These are phyloP conservation scores for Heloderma charlesbogerti DNA, from an alignment of 2,113 vertebrate species.

Conservation along the genomic window DNA sequence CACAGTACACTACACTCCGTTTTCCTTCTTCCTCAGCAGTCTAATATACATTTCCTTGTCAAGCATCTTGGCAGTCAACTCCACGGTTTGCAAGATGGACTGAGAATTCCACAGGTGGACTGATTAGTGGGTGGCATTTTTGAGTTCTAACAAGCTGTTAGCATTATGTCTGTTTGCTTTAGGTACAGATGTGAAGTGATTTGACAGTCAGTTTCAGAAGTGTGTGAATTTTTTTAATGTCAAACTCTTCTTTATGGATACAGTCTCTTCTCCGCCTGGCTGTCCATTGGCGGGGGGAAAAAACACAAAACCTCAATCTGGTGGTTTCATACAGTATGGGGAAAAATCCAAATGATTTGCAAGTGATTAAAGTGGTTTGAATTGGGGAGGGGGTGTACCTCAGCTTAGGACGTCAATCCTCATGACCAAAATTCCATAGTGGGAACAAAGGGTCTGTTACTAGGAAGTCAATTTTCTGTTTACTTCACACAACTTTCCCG, in stretches of 20 bases:
- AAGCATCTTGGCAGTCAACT: slow-evolving; percentile 82
- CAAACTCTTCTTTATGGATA: slow-evolving; percentile 78
- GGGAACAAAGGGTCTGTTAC: slow-evolving; percentile 54
- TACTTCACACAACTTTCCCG: slow-evolving; percentile 64
- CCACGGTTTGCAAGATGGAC: slow-evolving; percentile 85
- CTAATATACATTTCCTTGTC: slow-evolving; percentile 88
- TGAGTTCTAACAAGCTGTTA: slow-evolving; percentile 88
- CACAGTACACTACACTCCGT: slow-evolving; percentile 76
- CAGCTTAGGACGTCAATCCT: slow-evolving; percentile 63
- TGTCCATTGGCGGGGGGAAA: slow-evolving; percentile 69
- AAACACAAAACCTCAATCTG: slow-evolving; percentile 63
- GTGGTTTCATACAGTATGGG: slow-evolving; percentile 71
- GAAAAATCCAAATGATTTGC: slow-evolving; percentile 65
- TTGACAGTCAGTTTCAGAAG: slow-evolving; percentile 85
- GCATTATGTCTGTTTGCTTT: slow-evolving; percentile 89
- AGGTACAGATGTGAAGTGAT: slow-evolving; percentile 88
- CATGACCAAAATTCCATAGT: slow-evolving; percentile 43
- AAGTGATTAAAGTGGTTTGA: slow-evolving; percentile 73
- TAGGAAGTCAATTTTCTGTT: slow-evolving; percentile 49
- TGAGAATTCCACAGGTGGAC: slow-evolving; percentile 87
- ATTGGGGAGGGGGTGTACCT: slow-evolving; percentile 41
- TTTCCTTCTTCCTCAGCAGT: slow-evolving; percentile 82
- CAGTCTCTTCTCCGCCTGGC: slow-evolving; percentile 72
- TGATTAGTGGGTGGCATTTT: slow-evolving; percentile 89
- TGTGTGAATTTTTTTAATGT: slow-evolving; percentile 82